phyloP scores from a whole-genome alignment of 35 echinoderm and acorn worm species.

The Nesometra sesokonis region DNA sequence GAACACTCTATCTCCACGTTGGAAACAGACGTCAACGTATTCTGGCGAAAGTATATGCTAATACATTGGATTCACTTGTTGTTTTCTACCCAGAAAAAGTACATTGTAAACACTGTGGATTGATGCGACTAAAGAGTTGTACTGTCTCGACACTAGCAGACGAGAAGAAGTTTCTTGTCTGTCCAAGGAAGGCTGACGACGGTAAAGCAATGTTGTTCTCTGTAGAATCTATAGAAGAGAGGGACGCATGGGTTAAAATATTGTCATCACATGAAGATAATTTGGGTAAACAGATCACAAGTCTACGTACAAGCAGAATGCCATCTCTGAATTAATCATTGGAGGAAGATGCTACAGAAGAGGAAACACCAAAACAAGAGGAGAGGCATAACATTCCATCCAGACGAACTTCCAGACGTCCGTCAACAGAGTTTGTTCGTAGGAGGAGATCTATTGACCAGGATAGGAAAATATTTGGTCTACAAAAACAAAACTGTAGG shows the following conservation, averaged over 20 bases:
- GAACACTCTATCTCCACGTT: constrained; percentile 9
- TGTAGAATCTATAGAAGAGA: constrained; percentile 10
- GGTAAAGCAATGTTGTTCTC: constrained; percentile 11
- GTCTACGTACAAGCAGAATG: not conserved
- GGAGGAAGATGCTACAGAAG: not conserved
- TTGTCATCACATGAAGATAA: not conserved
- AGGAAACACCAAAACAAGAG: not conserved
- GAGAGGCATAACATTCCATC: too few relatives aligned
- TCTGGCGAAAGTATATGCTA: constrained; percentile 35
- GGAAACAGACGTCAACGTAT: constrained; percentile 18
- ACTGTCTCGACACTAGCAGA: not conserved
- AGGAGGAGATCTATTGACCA: too few relatives aligned
- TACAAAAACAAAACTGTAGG: too few relatives aligned
- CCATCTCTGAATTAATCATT: constrained; percentile 18
- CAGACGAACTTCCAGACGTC: too few relatives aligned
- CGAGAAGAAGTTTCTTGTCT: constrained; percentile 25
- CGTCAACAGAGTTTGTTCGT: too few relatives aligned
- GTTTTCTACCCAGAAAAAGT: constrained; percentile 45
- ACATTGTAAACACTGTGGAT: constrained; percentile 33
- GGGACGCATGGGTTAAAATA: constrained; percentile 26
- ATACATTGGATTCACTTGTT: constrained; percentile 34
- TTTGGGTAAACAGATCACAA: not conserved
- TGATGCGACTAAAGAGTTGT: constrained; percentile 25
- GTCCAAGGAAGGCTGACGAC: constrained; percentile 22
- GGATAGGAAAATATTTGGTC: too few relatives aligned